These are phyloP conservation scores for Margaritifera margaritifera DNA, from an alignment of 2,888 invertebrate species.

Conservation along the genomic window DNA sequence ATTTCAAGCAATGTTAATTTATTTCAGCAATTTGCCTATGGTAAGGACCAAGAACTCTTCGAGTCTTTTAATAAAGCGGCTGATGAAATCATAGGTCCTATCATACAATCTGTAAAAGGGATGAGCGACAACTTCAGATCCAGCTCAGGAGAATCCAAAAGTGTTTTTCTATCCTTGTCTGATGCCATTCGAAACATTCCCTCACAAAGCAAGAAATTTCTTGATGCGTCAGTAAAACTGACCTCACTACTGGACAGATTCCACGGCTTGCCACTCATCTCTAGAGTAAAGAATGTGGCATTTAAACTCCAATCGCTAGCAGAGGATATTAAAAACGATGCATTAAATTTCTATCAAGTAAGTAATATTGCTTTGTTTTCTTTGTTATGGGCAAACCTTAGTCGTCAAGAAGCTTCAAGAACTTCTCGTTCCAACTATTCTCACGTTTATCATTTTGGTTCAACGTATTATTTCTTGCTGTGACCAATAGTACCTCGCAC, in stretches of 20 bases:
- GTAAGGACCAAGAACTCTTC: background rate
- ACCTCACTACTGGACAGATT: slow-evolving; percentile 5
- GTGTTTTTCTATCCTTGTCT: slow-evolving; percentile 11
- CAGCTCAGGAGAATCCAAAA: background rate
- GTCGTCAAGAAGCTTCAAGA: too few species aligned
- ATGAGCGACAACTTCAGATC: background rate
- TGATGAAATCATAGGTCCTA: background rate
- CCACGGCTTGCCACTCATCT: slow-evolving; percentile 21
- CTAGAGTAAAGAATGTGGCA: slow-evolving; percentile 13
- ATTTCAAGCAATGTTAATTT: too few species aligned
- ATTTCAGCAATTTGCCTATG: background rate
- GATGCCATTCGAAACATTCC: slow-evolving; percentile 16
- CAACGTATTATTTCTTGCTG: too few species aligned
- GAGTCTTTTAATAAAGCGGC: background rate
- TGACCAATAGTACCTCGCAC: too few species aligned
- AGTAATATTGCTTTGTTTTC: background rate
- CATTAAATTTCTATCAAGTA: slow-evolving; percentile 27
- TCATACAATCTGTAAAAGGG: too few species aligned
- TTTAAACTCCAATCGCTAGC: slow-evolving; percentile 17
- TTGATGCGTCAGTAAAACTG: slow-evolving; percentile 9
- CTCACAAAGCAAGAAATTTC: slow-evolving; percentile 1
- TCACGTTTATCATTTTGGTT: too few species aligned
- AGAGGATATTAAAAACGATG: slow-evolving; percentile 25
- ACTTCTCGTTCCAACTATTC: too few species aligned
- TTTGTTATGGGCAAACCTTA: background rate